phyloP scores from a whole-genome alignment of 2,888 invertebrate genomes.

The Dilophus febrilis region DNA sequence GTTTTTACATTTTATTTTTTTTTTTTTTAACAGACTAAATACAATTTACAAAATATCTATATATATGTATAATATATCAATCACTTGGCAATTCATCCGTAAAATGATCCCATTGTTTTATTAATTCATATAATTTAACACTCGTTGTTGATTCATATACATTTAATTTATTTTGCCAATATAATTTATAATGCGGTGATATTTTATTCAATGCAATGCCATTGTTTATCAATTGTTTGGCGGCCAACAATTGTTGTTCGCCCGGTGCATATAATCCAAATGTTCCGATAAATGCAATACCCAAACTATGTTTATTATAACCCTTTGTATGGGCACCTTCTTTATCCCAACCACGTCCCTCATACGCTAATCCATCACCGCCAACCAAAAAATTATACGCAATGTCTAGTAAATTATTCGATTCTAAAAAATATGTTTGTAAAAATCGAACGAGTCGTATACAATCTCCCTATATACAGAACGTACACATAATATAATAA shows the following conservation, averaged over 20 bases:
- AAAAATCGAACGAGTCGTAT: conserved; percentile 36
- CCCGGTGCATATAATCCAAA: conserved; percentile 36
- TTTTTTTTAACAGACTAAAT: too few relatives aligned
- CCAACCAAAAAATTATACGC: conserved; percentile 56
- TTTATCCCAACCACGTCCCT: conserved; percentile 49
- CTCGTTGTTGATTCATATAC: conserved; percentile 47
- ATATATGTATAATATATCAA: too few relatives aligned
- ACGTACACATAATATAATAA: too few relatives aligned
- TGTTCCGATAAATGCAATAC: conserved; percentile 48
- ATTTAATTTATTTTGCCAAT: conserved; percentile 44
- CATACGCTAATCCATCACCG: conserved; percentile 49
- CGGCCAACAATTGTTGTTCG: conserved; percentile 34
- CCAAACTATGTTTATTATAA: conserved; percentile 43
- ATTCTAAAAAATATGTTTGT: conserved; percentile 45
- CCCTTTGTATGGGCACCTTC: conserved; percentile 45
- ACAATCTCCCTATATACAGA: conserved; percentile 19
- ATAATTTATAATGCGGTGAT: conserved; percentile 39
- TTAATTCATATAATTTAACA: conserved; percentile 37
- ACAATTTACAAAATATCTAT: too few relatives aligned
- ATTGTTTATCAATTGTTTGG: conserved; percentile 35
- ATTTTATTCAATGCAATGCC: conserved; percentile 42
- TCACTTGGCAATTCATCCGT: neutral
- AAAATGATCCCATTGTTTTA: conserved; percentile 51
- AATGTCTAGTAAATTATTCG: conserved; percentile 40
- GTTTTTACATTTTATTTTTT: too few relatives aligned